Base-by-base conservation (phyloP, 2,113 vertebrate genomes). In the Dolichallabes microphthalmus region DNA sequence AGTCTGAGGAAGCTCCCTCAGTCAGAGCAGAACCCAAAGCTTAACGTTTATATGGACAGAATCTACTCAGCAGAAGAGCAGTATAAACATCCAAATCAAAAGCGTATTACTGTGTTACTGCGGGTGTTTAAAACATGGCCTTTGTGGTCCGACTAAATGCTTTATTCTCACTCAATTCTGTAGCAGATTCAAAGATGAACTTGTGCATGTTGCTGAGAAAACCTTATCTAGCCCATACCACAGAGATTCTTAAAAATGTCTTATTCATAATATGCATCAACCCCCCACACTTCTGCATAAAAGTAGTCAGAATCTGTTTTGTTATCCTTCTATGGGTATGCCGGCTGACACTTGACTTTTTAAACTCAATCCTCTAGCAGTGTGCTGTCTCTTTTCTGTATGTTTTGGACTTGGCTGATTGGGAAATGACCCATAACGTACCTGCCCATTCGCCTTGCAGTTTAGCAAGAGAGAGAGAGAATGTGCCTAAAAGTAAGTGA, bases 361-460 rank as follows among this genome's bases (percentile, higher is more conserved):
- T 15, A 35, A 32, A 55, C 3, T 58, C 55, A 81, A 64, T 81
- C 60, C 80, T 83, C 22, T 66, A 22, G 30, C 45, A 39, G 2
- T 13, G 77, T 80, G 22, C n/a, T 11, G 53, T 53, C 57, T 61
- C 60, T 74, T 80, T 71, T 63, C 7, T 57, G 55, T 78, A n/a
- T 68, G 66, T 82, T 20, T 75, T 73, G 55, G 71, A 27, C 83
- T 78, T 71, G 32, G 22, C 13, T 32, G 25, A 8, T 74, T 69
- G 20, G 30, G 30, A 58, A 22, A 60, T 87, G 71, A 50, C 76
- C 81, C 76, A 60, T 73, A 71, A 66, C 88, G 90, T 91, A 94
- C 91, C 91, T 93, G 91, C 87, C 88, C 60, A 86, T 91, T 84
- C 86, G 57, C 84, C 88, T 91, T 89, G 86, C 88, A 87, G 9